phyloP scores from a whole-genome alignment of 2,888 invertebrate species.

The Cataglyphis livida region DNA sequence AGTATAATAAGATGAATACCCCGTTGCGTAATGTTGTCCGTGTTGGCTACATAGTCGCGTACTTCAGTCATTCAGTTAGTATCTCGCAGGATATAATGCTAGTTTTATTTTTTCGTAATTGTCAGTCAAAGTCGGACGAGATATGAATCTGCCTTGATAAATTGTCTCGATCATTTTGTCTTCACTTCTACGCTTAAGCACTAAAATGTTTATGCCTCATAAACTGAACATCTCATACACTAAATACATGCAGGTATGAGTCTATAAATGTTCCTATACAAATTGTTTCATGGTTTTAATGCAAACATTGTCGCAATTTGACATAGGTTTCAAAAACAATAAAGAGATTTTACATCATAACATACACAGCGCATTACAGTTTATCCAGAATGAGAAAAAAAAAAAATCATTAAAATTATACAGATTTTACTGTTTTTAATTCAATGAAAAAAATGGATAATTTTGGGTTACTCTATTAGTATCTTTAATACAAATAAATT shows the following conservation, averaged over 20 bases:
- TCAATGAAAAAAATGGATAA: conserved; percentile 55
- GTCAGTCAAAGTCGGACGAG: conserved; percentile 79
- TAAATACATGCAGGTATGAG: conserved; percentile 66
- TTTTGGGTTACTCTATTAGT: conserved; percentile 51
- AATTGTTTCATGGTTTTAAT: conserved; percentile 57
- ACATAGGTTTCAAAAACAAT: conserved; percentile 65
- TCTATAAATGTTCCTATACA: conserved; percentile 42
- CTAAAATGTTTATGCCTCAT: conserved; percentile 74
- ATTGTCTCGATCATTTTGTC: conserved; percentile 69
- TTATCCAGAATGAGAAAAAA: conserved; percentile 62
- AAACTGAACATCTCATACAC: conserved; percentile 67
- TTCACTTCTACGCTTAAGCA: conserved; percentile 77
- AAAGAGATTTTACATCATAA: conserved; percentile 42
- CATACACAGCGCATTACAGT: conserved; percentile 55
- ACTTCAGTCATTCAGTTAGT: conserved; percentile 81
- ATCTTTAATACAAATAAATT: conserved; percentile 60
- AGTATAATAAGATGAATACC: conserved; percentile 81
- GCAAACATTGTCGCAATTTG: conserved; percentile 66
- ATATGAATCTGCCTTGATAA: conserved; percentile 67
- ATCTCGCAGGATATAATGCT: conserved; percentile 77
- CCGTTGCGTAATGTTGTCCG: conserved; percentile 82
- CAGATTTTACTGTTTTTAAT: conserved; percentile 66
- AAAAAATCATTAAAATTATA: conserved; percentile 62
- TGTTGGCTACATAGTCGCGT: conserved; percentile 81
- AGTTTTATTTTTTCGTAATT: conserved; percentile 72